Evolutionary conservation across 2,888 invertebrate genomes (phyloP), one percentile per base, ranked within the genome.

Genomic region (Polylopha cassiicola): DNA sequence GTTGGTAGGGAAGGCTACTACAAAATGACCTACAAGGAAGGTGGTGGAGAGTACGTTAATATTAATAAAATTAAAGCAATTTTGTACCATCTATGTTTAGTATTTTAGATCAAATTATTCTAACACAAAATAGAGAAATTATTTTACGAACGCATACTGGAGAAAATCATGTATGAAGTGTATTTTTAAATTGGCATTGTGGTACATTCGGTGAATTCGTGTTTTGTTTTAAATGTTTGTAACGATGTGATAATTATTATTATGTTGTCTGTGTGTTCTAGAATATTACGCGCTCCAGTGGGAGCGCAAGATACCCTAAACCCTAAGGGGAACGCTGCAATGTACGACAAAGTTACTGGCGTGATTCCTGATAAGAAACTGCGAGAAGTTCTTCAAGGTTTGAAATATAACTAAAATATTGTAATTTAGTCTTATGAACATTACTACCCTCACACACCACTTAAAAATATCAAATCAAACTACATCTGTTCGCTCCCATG

Each of bases 281-380:
- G 78, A 37, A 44, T 77, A 45, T 47, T 53, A 26, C 50, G 58
- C 0, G 65, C 75, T 14, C 73, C 75, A 2, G 49, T 65, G 1
- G 68, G 70, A 3, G 55, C 60, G 1, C 48, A 45, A 2, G 49
- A 39, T 10, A 44, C 67, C 2, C 38, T 52, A n/a, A 61, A 70
- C 32, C 52, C 55, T 39, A 29, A 4, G 2, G 55, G 57, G 33
- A 62, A 62, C 26, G 43, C 48, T 7, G 54, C 55, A 27, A 51
- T 71, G 37, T 17, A 51, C 3, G 46, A 46, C 6, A 67, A 70
- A 48, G 44, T 77, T 2, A 48, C 51, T 9, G 18, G 20, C 2
- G 61, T 65, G 1, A 61, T 78, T 38, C 74, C 78, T 0, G 63
- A 72, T 3, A 60, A 66, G 37, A 66, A 65, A 33, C 32, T 78